Base-by-base conservation (phyloP, 2,113 vertebrate genomes). In the Cyprinodon variegatus region DNA sequence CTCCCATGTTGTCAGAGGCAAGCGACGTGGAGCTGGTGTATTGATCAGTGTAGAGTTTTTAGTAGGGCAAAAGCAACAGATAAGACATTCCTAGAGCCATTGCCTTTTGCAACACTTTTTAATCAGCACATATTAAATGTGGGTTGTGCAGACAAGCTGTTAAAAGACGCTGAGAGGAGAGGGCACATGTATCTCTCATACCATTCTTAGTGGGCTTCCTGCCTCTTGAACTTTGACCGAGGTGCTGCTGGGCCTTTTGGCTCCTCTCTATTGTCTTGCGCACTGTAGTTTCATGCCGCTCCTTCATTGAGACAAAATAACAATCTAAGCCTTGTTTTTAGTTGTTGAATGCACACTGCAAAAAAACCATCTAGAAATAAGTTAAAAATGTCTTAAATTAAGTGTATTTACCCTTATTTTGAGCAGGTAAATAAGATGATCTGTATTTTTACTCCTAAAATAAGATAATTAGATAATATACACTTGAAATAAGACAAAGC, bases 1-100 rank as follows among this genome's bases (percentile, higher is more conserved):
- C 93, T 98, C 97, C 97, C 96, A 98, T 0, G 95, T 89, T 69
- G 95, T 98, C 93, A 98, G 96, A 72, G 96, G 96, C 40, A 95
- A 94, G 69, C 95, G 95, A 76, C 95, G 91, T 78, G 90, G 95
- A 95, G 92, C 97, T 98, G 70, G 15, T 60, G 46, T 65, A 74
- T 82, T 79, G 86, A 87, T 91, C 78, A 72, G 87, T 69, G 57
- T 61, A 78, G 75, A 84, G 86, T 67, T 81, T 66, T 7, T 68
- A 70, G 78, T n/a, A 77, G n/a, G 68, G 62, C 75, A 79, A 57
- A 78, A 80, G 78, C 15, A 85, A 36, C 78, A 76, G 77, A 86
- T 68, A 65, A 79, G 48, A 50, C 40, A 40, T 68, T 81, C 48
- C 74, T 74, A 76, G 65, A 78, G 50, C 61, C 8, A 41, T 20